Evolutionary conservation across 2,113 vertebrate genomes (phyloP).

Genomic region (Myiagra hebetior): DNA sequence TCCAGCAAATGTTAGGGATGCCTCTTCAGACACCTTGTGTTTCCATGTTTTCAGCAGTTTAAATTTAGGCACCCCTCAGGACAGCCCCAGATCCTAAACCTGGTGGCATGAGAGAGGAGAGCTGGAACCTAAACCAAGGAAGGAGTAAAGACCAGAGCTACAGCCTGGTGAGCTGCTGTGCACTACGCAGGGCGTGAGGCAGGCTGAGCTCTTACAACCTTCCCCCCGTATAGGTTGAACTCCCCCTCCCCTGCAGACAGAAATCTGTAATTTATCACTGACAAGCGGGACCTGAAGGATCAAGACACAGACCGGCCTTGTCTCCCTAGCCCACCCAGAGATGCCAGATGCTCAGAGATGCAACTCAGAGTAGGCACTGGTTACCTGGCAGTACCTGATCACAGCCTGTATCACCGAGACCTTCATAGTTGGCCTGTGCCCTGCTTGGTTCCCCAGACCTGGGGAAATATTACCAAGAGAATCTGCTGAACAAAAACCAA

Average conservation of each 20-base stretch:
- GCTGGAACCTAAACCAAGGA: not conserved
- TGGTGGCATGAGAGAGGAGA: not conserved
- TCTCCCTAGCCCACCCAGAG: not conserved
- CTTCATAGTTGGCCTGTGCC: not conserved
- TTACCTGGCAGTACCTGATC: not conserved
- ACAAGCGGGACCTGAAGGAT: not conserved
- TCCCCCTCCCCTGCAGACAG: not conserved
- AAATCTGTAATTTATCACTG: not conserved
- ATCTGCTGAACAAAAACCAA: not conserved
- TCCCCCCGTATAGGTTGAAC: not conserved
- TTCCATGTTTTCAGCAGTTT: not conserved
- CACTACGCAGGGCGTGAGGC: rapidly evolving
- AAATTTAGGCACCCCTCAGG: not conserved
- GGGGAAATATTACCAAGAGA: not conserved
- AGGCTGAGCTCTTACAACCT: not conserved
- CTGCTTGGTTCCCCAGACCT: not conserved
- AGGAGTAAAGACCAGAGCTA: not conserved
- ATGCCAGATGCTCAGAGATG: not conserved
- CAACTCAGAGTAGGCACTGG: not conserved
- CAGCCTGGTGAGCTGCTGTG: not conserved
- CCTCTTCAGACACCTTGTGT: not conserved
- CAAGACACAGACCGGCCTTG: not conserved
- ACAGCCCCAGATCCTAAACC: not conserved
- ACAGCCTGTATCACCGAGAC: not conserved
- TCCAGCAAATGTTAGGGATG: not conserved